A percentile compares a stretch with the other conserved stretches of the same genome.
Evolutionary conservation across 2,888 invertebrate species (phyloP).

Genomic region (Calameuta filiformis): DNA sequence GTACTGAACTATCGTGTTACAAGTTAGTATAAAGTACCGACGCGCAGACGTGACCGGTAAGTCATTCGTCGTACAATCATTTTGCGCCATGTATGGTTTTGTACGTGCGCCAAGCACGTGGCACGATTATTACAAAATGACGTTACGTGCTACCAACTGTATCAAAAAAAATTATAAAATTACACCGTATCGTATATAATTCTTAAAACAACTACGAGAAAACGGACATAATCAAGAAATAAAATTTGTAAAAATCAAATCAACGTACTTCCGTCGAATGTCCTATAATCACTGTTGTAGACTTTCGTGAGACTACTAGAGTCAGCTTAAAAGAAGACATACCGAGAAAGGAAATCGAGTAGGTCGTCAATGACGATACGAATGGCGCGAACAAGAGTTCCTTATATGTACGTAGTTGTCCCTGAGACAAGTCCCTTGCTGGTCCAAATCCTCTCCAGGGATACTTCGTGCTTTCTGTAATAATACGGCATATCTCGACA

Average conservation of each 20-base stretch:
- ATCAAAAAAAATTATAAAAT: background rate
- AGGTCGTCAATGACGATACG: slow-evolving; percentile 2
- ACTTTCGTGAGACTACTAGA: background rate
- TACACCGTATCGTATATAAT: background rate
- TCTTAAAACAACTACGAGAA: background rate
- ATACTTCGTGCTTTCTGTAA: background rate
- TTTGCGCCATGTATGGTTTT: background rate
- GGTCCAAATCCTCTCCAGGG: background rate
- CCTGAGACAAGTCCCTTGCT: background rate
- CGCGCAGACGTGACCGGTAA: slow-evolving; percentile 1
- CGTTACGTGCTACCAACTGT: background rate
- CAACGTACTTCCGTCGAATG: background rate
- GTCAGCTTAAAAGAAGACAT: background rate
- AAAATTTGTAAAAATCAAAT: background rate
- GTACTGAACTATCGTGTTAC: slow-evolving; percentile 1
- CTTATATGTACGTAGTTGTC: background rate
- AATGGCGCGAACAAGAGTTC: background rate
- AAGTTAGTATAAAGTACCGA: slow-evolving; percentile 3
- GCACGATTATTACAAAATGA: background rate
- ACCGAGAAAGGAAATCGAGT: background rate
- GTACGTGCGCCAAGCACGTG: background rate
- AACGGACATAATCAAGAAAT: background rate
- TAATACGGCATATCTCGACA: background rate
- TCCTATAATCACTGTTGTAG: background rate
- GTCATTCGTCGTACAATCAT: background rate